A percentile compares a stretch with the other conserved stretches of the same genome.
These are phyloP conservation scores for Lepisosteus oculatus DNA, from an alignment of 2,113 vertebrate species.

Conservation along the genomic window DNA sequence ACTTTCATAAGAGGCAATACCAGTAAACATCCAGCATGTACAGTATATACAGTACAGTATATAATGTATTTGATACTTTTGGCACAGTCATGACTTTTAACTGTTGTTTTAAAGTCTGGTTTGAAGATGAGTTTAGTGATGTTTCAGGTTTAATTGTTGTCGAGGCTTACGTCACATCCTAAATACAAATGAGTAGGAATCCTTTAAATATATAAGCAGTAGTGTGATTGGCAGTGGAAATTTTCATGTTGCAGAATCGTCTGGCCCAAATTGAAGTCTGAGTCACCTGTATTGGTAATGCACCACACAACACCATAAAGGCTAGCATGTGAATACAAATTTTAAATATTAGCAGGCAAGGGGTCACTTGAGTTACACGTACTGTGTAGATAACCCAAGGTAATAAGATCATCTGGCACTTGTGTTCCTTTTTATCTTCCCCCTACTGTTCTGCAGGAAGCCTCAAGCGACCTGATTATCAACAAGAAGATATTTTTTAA, in stretches of 20 bases:
- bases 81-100: no score
- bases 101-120: no score
- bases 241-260: constrained; percentile 11
- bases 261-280: not conserved
- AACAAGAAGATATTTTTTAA: constrained; percentile 3
- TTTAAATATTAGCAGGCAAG: constrained; percentile 16
- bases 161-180: constrained; percentile 7
- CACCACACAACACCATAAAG: constrained; percentile 14
- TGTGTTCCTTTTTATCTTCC: constrained; percentile 10
- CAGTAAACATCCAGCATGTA: no score
- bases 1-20: no score
- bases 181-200: constrained; percentile 14
- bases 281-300: not conserved
- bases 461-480: constrained; percentile 3
- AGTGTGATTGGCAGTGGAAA: not conserved
- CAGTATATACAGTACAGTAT: no score
- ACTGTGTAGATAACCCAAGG: constrained; percentile 19
- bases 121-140: no score
- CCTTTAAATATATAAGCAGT: constrained; percentile 12
- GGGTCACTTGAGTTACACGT: constrained; percentile 29
- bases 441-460: not conserved
- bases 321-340: constrained; percentile 36
- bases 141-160: not conserved
- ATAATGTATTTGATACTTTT: no score
- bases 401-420: constrained; percentile 12